These are phyloP conservation scores for Ligdia adustata DNA, from an alignment of 2,888 invertebrate genomes.

Conservation along the genomic window DNA sequence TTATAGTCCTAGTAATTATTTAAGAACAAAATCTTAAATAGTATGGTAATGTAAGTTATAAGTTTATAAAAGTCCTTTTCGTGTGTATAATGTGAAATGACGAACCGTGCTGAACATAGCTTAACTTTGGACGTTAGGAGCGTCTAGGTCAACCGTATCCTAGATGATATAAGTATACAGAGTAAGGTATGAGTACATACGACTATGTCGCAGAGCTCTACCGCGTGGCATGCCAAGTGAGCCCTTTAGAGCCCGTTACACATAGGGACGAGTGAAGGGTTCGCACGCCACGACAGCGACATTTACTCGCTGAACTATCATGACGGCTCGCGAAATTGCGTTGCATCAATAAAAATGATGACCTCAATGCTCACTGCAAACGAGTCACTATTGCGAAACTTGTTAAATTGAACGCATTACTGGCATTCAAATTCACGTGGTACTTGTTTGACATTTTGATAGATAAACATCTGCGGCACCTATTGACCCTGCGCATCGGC, in stretches of 20 bases:
- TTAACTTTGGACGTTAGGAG: too few species aligned
- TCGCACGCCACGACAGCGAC: slow-evolving; percentile 48
- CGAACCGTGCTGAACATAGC: too few species aligned
- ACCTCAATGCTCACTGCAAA: slow-evolving; percentile 47
- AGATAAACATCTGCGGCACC: slow-evolving; percentile 55
- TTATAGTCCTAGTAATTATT: too few species aligned
- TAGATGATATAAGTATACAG: too few species aligned
- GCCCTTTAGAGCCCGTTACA: slow-evolving; percentile 15
- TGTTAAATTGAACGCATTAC: slow-evolving; percentile 52
- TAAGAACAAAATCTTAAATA: too few species aligned
- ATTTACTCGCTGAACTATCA: slow-evolving; percentile 47
- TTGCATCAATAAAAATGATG: slow-evolving; percentile 60
- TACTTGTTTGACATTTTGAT: slow-evolving; percentile 60
- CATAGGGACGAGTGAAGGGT: slow-evolving; percentile 36
- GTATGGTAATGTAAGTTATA: too few species aligned
- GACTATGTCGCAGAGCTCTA: background rate
- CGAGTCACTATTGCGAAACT: slow-evolving; percentile 50
- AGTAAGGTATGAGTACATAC: too few species aligned
- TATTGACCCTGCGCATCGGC: slow-evolving; percentile 51
- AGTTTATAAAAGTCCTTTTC: too few species aligned
- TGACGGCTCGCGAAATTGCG: slow-evolving; percentile 47
- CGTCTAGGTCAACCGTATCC: too few species aligned
- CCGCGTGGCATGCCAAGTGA: slow-evolving; percentile 11
- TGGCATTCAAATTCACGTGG: slow-evolving; percentile 44
- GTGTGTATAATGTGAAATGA: too few species aligned